Base-by-base conservation (phyloP, 23 tunicate genomes). In the Styela plicata region DNA sequence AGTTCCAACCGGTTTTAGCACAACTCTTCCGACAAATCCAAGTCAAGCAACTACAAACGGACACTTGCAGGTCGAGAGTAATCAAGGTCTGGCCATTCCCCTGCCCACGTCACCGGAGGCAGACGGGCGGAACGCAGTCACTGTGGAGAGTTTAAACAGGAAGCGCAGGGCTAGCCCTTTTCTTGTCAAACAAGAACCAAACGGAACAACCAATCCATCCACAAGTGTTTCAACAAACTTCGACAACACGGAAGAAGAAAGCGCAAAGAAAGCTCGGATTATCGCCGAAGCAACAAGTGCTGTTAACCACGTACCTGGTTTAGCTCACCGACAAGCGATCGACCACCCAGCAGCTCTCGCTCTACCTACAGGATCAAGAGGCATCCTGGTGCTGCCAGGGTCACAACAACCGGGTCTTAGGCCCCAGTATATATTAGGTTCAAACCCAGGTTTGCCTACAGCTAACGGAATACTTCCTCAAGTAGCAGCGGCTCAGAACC, bases 81-180 rank as follows among this genome's bases (percentile, higher is more conserved):
- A 18, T 67, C 2, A 16, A 67, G 31, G 24, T 67, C 24, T 0
- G 24, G 13, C 71, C 17, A 67, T 18, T 29, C 16, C 18, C 64
- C 67, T 24, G 81, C 65, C 26, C 31, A n/a, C 81, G 27, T 57
- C 36, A 76, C 17, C 7, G 64, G 33, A 26, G 52, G 23, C 81
- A 33, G 81, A 33, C n/a, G 24, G 24, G 52, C 66, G 64, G 64
- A 36, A 76, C 81, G 82, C 90, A 31, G 73, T 68, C 83, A 64
- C 63, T 75, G 83, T 84, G 83, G 94, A 89, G 64, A 79, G 74
- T 74, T n/a, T 36, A 52, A 82, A 80, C 44, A 65, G 94, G 31
- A 89, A 89, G 84, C 94, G 94, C 82, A 89, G 87, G 83, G 83
- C 84, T 37, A 89, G 94, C 68, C 83, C 93, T 22, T 70, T 69